Evolutionary conservation across 2,888 invertebrate genomes (phyloP), one percentile per base, ranked within the genome.

Genomic region (Octonoba sinensis): DNA sequence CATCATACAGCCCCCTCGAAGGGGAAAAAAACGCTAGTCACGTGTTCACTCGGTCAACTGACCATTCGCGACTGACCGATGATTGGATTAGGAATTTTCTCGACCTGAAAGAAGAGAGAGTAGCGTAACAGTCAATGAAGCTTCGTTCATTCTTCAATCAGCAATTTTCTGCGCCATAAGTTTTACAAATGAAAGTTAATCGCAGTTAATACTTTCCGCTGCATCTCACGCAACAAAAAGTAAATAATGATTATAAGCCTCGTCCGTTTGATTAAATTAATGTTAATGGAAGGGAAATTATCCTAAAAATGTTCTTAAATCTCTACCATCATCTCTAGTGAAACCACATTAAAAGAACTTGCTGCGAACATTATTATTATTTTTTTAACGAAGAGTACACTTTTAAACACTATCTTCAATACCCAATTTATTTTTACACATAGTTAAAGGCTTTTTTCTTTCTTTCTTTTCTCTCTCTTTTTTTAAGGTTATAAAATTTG

Each of bases 111-210:
- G 22, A 59, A 59, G 27, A 59, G 59, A 59, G 27, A 27, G 27
- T 27, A 27, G 27, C 27, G 27, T 27, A 27, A 6, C 27, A 27
- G 27, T 24, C 27, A 72, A 72, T 72, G 72, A 72, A 79, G 72
- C 71, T 57, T 71, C 77, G 65, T 67, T 72, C 78, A 44, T 79
- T 27, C 27, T 27, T 60, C 64, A 66, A 77, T 67, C 78, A 72
- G n/a, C 62, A 67, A 69, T 74, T 81, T 62, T 56, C 54, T 56
- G 69, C 74, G 36, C 65, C 62, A 74, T 36, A 18, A 64, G 36
- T 57, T 81, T 81, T 81, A 81, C 81, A 81, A 74, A 81, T 81
- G 81, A 81, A 81, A 81, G 74, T 72, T 79, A 79, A 79, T 79
- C 72, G 49, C 66, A 51, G 49, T 71, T 77, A 65, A 77, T 70